These are phyloP conservation scores for Lordiphosa fenestrarum DNA, from an alignment of 2,888 invertebrate genomes.

Conservation along the genomic window DNA sequence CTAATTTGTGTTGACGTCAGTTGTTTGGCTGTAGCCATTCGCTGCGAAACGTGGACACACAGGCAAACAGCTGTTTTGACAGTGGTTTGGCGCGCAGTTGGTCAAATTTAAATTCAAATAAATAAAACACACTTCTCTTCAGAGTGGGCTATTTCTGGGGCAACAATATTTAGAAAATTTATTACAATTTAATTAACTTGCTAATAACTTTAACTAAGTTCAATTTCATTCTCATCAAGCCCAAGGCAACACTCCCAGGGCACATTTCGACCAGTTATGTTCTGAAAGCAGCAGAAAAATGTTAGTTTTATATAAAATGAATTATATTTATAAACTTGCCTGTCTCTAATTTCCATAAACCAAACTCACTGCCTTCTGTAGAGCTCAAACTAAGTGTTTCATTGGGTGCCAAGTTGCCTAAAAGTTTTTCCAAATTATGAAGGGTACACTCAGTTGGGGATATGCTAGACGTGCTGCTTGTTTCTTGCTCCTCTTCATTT, in stretches of 20 bases:
- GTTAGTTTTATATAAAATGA: neutral
- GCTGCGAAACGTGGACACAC: constrained; percentile 1
- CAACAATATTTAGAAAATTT: too few relatives aligned
- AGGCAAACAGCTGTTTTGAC: too few relatives aligned
- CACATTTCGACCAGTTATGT: constrained; percentile 71
- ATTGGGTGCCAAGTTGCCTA: neutral
- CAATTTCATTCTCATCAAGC: constrained; percentile 26
- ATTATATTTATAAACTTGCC: constrained; percentile 40
- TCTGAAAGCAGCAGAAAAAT: constrained; percentile 47
- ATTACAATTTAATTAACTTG: too few relatives aligned
- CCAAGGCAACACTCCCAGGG: constrained; percentile 76
- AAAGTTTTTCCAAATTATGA: constrained; percentile 6
- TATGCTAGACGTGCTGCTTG: neutral
- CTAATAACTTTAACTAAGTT: too few relatives aligned
- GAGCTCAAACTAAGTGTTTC: neutral
- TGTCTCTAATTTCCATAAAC: constrained; percentile 70
- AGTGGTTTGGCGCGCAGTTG: too few relatives aligned
- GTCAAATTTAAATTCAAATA: too few relatives aligned
- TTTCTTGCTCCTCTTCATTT: neutral
- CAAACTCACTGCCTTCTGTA: constrained; percentile 27
- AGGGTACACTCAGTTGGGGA: constrained; percentile 1
- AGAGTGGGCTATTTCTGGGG: too few relatives aligned
- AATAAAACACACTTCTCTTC: too few relatives aligned
- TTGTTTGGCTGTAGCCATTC: constrained; percentile 37
- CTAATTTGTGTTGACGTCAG: constrained; percentile 62